Evolutionary conservation across 2,113 vertebrate genomes (phyloP).

Genomic region (Sebastes schlegelii): DNA sequence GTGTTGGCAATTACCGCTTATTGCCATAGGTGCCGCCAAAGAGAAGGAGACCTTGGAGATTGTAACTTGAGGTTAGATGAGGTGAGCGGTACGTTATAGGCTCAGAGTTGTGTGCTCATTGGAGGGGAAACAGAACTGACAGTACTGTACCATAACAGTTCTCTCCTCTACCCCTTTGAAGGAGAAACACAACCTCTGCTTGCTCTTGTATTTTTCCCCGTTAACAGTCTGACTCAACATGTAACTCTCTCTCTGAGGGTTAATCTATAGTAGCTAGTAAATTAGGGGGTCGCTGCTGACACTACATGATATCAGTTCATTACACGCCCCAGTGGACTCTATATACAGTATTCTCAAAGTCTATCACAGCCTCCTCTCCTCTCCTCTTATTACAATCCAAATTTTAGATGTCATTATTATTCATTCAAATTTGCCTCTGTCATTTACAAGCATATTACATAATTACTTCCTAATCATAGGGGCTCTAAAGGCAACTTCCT

Average conservation of each 20-base stretch:
- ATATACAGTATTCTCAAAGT: slow-evolving; percentile 29
- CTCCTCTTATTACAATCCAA: not conserved
- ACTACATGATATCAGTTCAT: slow-evolving; percentile 64
- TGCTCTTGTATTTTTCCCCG: not conserved
- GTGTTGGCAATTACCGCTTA: not conserved
- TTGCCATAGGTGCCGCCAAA: not conserved
- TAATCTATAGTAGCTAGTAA: slow-evolving; percentile 58
- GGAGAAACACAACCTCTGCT: slow-evolving; percentile 14
- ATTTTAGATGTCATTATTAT: no score
- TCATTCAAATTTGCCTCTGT: not conserved
- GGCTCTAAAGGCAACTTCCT: not conserved
- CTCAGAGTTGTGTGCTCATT: not conserved
- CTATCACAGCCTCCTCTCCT: not conserved
- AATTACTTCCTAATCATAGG: not conserved
- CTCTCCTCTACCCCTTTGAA: not conserved
- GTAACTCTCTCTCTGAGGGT: slow-evolving; percentile 42
- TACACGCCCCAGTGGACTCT: slow-evolving; percentile 50
- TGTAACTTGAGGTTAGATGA: not conserved
- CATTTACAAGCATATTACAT: not conserved
- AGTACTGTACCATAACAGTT: not conserved
- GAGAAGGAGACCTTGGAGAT: not conserved
- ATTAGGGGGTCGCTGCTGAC: slow-evolving; percentile 66
- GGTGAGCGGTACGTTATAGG: not conserved
- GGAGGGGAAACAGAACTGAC: not conserved
- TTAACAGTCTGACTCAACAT: not conserved